phyloP scores from a whole-genome alignment of 2,797 vertebrate genomes.

The Helarctos malayanus region DNA sequence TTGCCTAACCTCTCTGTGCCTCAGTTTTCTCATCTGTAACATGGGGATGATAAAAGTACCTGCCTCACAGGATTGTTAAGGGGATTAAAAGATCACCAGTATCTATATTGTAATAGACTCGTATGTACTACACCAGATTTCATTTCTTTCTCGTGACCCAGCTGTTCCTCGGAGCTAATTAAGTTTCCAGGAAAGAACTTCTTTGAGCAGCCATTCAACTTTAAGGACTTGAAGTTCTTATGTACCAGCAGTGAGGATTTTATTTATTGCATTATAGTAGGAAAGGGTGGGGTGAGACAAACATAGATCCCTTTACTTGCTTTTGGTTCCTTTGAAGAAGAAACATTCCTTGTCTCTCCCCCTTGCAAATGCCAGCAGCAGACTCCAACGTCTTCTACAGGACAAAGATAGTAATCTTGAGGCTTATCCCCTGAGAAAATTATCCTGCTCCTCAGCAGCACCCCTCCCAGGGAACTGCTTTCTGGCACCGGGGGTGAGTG shows the following conservation, averaged over 20 bases:
- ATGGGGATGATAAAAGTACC: not conserved
- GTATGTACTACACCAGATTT: not conserved
- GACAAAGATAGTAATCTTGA: slow-evolving; percentile 66
- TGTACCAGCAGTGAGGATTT: not conserved
- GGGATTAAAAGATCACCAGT: not conserved
- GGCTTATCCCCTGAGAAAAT: slow-evolving; percentile 37
- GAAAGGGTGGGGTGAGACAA: not conserved
- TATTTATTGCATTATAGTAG: slow-evolving; percentile 53
- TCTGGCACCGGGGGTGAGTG: slow-evolving; percentile 11
- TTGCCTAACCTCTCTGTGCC: not conserved
- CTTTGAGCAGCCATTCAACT: not conserved
- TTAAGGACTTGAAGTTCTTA: not conserved
- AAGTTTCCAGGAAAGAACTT: slow-evolving; percentile 11
- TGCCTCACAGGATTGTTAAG: not conserved
- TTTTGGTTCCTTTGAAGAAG: slow-evolving; percentile 72
- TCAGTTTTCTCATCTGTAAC: slow-evolving; percentile 49
- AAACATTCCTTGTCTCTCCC: not conserved
- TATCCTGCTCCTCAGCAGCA: slow-evolving; percentile 5
- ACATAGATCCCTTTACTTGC: slow-evolving; percentile 18
- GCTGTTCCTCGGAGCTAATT: not conserved
- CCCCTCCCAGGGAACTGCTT: not conserved
- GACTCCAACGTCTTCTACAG: slow-evolving; percentile 3
- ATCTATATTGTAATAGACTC: not conserved
- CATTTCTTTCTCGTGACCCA: not conserved
- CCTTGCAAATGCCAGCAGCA: slow-evolving; percentile 51